These are phyloP conservation scores for Bolinopsis microptera DNA, from an alignment of 37 sponge, comb jelly and placozoan genomes.

Conservation along the genomic window DNA sequence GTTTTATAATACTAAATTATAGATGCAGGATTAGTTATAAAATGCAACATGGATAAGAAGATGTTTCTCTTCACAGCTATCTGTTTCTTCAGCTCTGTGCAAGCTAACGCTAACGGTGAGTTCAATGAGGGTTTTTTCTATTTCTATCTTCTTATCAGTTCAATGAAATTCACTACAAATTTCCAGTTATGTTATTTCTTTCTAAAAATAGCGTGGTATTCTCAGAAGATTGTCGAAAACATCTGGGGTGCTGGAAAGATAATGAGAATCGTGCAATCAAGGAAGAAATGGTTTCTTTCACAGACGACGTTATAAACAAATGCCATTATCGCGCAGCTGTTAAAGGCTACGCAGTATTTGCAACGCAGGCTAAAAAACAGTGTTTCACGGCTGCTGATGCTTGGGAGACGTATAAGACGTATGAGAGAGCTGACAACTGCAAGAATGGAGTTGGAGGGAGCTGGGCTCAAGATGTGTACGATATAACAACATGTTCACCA, in stretches of 20 bases:
- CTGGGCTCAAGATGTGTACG: not conserved
- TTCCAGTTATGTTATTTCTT: too few species aligned
- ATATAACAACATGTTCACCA: not conserved
- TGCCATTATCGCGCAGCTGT: not conserved
- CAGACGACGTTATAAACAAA: not conserved
- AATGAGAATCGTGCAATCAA: not conserved
- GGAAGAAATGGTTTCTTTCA: not conserved
- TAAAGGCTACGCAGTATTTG: not conserved
- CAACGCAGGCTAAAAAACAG: not conserved
- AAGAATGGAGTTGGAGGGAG: not conserved
- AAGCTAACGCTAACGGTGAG: too few species aligned
- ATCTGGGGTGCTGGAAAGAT: not conserved
- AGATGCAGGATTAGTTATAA: too few species aligned
- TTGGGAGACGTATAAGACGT: not conserved
- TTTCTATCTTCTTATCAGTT: too few species aligned
- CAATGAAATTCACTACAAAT: too few species aligned
- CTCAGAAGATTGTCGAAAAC: not conserved
- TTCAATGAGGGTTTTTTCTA: too few species aligned
- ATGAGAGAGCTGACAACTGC: not conserved
- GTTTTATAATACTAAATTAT: too few species aligned
- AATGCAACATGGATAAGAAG: too few species aligned
- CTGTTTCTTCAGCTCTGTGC: too few species aligned
- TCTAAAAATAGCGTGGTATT: too few species aligned
- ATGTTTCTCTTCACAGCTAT: too few species aligned
- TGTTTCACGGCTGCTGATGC: not conserved